A percentile compares a stretch with the other conserved stretches of the same genome.
Conservation (phyloP, 2,888 invertebrate species). For the Enchytraeus crypticus region DNA sequence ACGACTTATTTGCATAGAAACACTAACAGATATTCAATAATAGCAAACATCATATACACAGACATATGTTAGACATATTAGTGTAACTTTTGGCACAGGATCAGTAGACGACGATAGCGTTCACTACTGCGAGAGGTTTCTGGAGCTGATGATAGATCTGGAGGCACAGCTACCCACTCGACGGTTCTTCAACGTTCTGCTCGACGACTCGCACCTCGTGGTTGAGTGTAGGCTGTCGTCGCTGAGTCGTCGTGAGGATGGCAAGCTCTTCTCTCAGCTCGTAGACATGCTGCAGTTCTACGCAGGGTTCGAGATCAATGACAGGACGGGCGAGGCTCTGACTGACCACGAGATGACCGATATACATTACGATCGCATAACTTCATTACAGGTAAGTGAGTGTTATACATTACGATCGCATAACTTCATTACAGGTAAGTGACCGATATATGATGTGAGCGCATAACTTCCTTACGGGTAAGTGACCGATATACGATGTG, state of each 20-base stretch:
- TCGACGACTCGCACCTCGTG: conserved; percentile 88
- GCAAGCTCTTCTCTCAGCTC: conserved; percentile 82
- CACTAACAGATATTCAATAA: neutral
- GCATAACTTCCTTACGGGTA: conserved; percentile 68
- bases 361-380: conserved; percentile 83
- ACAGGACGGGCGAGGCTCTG: conserved; percentile 85
- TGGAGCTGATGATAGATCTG: conserved; percentile 90
- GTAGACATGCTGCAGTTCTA: conserved; percentile 93
- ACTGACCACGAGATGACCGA: conserved; percentile 88
- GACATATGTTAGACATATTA: neutral
- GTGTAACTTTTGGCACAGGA: conserved; percentile 28
- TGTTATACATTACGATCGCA: conserved; percentile 80
- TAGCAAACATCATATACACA: neutral
- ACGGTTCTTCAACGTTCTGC: conserved; percentile 87
- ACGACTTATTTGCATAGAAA: too few species aligned
- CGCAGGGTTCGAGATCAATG: conserved; percentile 92
- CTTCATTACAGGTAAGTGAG: conserved; percentile 64
- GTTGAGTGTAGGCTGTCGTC: conserved; percentile 76
- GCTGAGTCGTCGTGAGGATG: conserved; percentile 65
- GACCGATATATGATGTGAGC: conserved; percentile 83
- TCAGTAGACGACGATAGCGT: conserved; percentile 52
- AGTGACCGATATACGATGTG: conserved; percentile 77
- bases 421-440: conserved; percentile 63
- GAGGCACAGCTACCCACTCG: conserved; percentile 90
- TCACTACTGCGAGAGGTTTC: conserved; percentile 83